These are phyloP conservation scores for Antheraea yamamai DNA, from an alignment of 2,888 invertebrate genomes.

Conservation along the genomic window DNA sequence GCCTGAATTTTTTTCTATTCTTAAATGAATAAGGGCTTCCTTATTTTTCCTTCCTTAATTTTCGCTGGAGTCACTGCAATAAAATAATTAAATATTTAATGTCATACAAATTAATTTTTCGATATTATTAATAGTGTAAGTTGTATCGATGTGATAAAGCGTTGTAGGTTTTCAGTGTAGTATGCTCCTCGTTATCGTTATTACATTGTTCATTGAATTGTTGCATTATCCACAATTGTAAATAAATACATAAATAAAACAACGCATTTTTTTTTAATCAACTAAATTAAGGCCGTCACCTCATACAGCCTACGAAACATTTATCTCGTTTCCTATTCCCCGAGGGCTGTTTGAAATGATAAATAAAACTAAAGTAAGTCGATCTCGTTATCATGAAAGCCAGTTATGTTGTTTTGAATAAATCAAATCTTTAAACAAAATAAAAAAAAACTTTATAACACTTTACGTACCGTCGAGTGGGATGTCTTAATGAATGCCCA, in stretches of 20 bases:
- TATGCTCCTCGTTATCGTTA: too few relatives aligned
- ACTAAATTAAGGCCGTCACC: neutral
- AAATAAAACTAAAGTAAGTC: neutral
- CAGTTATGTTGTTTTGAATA: neutral
- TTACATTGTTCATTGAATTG: too few relatives aligned
- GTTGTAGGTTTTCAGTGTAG: too few relatives aligned
- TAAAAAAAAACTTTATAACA: neutral
- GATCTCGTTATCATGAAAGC: neutral
- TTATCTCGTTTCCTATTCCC: constrained; percentile 1
- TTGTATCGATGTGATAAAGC: too few relatives aligned
- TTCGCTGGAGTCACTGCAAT: too few relatives aligned
- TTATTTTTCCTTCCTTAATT: too few relatives aligned
- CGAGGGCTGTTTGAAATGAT: neutral
- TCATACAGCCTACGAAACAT: constrained; percentile 5
- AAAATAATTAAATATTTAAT: too few relatives aligned
- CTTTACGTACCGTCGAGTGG: neutral
- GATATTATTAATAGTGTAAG: too few relatives aligned
- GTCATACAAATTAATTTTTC: too few relatives aligned
- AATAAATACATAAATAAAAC: neutral
- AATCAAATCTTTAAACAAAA: neutral
- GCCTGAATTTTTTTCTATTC: too few relatives aligned
- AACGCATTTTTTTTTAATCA: neutral
- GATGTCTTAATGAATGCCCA: neutral
- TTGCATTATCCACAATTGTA: too few relatives aligned
- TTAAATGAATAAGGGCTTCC: too few relatives aligned